Conservation (phyloP, 2,113 vertebrate genomes). For the Mobula hypostoma region DNA sequence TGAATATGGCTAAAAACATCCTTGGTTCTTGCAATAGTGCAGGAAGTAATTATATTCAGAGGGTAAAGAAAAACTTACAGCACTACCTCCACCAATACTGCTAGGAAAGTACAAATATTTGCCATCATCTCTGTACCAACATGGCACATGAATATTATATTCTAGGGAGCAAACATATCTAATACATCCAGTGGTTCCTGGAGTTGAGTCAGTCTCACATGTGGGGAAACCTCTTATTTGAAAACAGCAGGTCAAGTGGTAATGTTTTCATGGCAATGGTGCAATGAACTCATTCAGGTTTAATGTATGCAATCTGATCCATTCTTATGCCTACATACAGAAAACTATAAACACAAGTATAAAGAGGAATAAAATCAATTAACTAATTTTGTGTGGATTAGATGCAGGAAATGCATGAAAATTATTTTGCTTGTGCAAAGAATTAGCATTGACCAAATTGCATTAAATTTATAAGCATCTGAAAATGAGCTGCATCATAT, state of each 20-base stretch:
- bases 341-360: background rate
- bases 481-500: background rate
- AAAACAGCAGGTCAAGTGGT: background rate
- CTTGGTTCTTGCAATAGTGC: background rate
- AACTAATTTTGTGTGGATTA: too few species aligned
- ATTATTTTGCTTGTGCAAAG: background rate
- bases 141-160: background rate
- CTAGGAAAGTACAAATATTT: background rate
- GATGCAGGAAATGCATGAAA: background rate
- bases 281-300: background rate
- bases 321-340: background rate
- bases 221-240: background rate
- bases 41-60: background rate
- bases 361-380: background rate
- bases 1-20: background rate
- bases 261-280: background rate
- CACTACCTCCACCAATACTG: background rate
- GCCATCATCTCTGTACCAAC: background rate
- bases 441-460: background rate
- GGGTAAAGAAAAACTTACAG: background rate
- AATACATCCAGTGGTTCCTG: background rate
- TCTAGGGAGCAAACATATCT: background rate
- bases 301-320: background rate
- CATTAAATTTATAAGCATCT: background rate
- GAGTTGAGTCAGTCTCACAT: background rate